Evolutionary conservation across 2,888 invertebrate species (phyloP).

Genomic region (Volucella inanis): DNA sequence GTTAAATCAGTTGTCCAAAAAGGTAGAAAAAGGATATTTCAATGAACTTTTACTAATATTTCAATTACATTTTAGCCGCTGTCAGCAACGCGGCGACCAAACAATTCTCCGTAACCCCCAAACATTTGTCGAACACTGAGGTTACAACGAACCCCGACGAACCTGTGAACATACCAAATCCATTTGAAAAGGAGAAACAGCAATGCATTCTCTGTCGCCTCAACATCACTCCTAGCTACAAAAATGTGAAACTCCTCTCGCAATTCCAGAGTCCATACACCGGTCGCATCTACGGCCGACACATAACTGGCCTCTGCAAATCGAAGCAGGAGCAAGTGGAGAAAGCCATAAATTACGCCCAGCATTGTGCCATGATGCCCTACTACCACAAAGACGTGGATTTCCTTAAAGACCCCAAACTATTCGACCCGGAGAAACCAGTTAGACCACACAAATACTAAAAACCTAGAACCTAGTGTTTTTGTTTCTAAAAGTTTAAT

Average conservation of each 20-base stretch:
- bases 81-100: constrained; percentile 14
- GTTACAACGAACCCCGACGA: constrained; percentile 76
- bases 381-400: constrained; percentile 90
- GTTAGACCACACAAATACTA: constrained; percentile 91
- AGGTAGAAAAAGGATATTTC: constrained; percentile 11
- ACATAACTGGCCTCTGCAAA: constrained; percentile 96
- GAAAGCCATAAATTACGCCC: constrained; percentile 89
- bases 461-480: constrained; percentile 41
- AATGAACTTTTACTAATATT: not conserved
- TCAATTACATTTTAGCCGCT: constrained; percentile 34
- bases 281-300: constrained; percentile 94
- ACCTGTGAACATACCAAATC: constrained; percentile 88
- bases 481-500: constrained; percentile 44
- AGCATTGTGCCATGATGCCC: constrained; percentile 92
- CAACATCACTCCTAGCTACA: constrained; percentile 92
- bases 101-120: constrained; percentile 62
- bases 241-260: constrained; percentile 94
- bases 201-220: constrained; percentile 93
- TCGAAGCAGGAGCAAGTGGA: constrained; percentile 90
- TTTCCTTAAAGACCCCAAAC: constrained; percentile 93
- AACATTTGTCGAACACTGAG: constrained; percentile 20
- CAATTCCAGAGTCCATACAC: constrained; percentile 98
- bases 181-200: constrained; percentile 89
- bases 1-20: constrained; percentile 22
- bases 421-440: constrained; percentile 95